Conservation (phyloP, 2,797 vertebrate genomes). For the Takifugu rubripes region DNA sequence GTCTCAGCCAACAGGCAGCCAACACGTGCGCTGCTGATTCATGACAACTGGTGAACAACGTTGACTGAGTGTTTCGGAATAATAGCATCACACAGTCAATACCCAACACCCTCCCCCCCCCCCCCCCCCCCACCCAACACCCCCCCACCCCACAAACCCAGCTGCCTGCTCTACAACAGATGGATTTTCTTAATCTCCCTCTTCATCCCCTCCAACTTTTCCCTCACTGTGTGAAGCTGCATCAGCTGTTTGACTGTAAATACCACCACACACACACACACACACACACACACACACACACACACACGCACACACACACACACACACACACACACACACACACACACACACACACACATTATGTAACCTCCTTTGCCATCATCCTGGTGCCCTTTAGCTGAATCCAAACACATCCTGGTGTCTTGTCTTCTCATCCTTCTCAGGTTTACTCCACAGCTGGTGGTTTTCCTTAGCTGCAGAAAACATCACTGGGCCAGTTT, state of each 20-base stretch:
- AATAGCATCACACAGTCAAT: constrained; percentile 12
- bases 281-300: neutral
- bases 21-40: too few species aligned
- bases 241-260: constrained; percentile 20
- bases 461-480: neutral
- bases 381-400: constrained; percentile 27
- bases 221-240: constrained; percentile 9
- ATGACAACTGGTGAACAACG: too few species aligned
- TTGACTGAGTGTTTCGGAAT: constrained; percentile 3
- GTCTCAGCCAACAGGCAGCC: too few species aligned
- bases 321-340: neutral
- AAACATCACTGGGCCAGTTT: too few species aligned
- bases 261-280: neutral
- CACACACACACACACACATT: neutral
- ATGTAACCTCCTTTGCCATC: constrained; percentile 18
- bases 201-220: constrained; percentile 40
- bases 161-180: constrained; percentile 49
- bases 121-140: neutral
- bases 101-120: too few species aligned
- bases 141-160: constrained; percentile 19
- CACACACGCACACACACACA: neutral
- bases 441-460: constrained; percentile 2
- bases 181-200: constrained; percentile 59
- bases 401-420: constrained; percentile 27
- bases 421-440: constrained; percentile 2